A percentile compares a stretch with the other conserved stretches of the same genome.
Conservation (phyloP, 2,888 invertebrate species). For the Silvanus unidentatus region DNA sequence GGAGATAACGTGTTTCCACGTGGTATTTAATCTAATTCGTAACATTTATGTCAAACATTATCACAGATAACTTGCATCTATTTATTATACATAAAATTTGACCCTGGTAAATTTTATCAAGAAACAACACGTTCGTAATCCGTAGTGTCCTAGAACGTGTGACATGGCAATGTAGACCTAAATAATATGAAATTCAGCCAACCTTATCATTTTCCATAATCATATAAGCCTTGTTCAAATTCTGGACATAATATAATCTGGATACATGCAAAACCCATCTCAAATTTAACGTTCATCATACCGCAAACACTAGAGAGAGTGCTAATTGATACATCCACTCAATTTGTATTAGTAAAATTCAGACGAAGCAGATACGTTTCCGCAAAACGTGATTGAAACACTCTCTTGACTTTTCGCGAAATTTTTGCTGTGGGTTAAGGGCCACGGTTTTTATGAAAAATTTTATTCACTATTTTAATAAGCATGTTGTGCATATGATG, state of each 20-base stretch:
- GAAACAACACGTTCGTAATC: background rate
- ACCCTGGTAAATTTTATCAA: background rate
- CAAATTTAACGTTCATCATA: constrained; percentile 6
- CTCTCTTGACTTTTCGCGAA: too few species aligned
- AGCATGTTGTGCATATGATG: too few species aligned
- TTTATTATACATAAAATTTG: background rate
- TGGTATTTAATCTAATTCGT: too few species aligned
- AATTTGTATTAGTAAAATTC: constrained; percentile 5
- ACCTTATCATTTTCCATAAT: constrained; percentile 1
- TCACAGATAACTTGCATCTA: background rate
- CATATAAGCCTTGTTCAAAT: constrained; percentile 14
- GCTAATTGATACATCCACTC: constrained; percentile 15
- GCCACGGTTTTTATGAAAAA: too few species aligned
- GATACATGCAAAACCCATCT: constrained; percentile 13
- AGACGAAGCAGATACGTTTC: too few species aligned
- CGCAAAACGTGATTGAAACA: too few species aligned
- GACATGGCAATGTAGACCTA: background rate
- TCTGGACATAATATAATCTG: constrained; percentile 21
- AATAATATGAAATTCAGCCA: background rate
- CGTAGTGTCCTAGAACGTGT: background rate
- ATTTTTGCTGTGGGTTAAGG: too few species aligned
- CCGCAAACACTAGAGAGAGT: constrained; percentile 11
- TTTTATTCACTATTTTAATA: too few species aligned
- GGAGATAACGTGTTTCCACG: too few species aligned
- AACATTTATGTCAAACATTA: too few species aligned